Evolutionary conservation across 2,113 vertebrate genomes (phyloP).

Genomic region (Mesocricetus auratus): DNA sequence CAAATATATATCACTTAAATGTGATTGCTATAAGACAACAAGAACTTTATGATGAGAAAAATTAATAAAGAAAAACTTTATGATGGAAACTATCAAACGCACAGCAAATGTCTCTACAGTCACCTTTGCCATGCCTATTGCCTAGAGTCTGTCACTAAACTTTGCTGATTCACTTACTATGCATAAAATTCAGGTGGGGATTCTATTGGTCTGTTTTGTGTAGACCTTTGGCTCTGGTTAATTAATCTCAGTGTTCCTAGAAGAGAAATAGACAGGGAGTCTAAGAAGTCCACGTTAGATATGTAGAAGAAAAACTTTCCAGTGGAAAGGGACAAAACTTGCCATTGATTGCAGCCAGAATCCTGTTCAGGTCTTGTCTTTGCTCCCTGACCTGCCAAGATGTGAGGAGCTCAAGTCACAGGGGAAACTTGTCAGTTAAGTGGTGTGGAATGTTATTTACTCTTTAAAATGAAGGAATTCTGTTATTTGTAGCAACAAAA

Average conservation of each 20-base stretch:
- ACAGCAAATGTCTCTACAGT: neutral
- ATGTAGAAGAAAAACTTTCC: neutral
- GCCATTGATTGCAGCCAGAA: neutral
- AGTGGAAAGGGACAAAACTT: no score
- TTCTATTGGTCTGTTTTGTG: neutral
- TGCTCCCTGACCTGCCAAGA: neutral
- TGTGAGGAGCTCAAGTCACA: no score
- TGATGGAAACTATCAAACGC: neutral
- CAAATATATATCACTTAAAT: neutral
- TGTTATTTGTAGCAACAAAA: neutral
- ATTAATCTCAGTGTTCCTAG: neutral
- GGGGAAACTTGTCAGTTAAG: neutral
- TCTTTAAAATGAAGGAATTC: neutral
- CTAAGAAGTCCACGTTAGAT: neutral
- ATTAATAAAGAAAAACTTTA: neutral
- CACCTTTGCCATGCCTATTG: no score
- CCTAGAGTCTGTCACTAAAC: neutral
- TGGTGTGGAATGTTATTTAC: neutral
- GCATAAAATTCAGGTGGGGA: neutral
- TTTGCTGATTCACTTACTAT: neutral
- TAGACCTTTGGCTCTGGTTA: neutral
- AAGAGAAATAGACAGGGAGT: neutral
- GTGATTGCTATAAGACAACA: neutral
- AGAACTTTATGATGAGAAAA: neutral
- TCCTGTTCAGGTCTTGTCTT: neutral